Base-by-base conservation (phyloP, 2,113 vertebrate species). In the Rhombomys opimus region DNA sequence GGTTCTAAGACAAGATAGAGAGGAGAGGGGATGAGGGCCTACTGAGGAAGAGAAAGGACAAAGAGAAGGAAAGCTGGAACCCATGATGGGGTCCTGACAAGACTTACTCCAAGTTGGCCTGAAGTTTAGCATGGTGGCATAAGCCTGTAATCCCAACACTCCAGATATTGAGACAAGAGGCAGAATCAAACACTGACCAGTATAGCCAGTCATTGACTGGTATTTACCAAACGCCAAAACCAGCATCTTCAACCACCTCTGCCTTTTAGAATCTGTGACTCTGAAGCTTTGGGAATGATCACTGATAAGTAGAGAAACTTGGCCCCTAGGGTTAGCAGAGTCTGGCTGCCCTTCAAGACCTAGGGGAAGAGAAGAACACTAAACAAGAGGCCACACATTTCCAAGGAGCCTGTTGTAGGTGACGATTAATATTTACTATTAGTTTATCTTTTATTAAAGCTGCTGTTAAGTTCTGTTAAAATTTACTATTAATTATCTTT, bases 61-160 rank as follows among this genome's bases (percentile, higher is more conserved):
- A 63, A 52, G 17, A 38, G 91, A 22, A 52, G 38, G 5, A 35
- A 59, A 7, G 1, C 27, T 2, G 9, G 13, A 32, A 14, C 22
- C 68, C 54, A 4, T 14, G 67, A 9, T 7, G 15, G 7, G 14
- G 0, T 0, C 8, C 2, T 27, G 14, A 23, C 8, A 22, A 38
- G 38, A 38, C 27, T 25, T 38, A 50, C 9, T 41, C 13, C 23
- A 32, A 15, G 50, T n/a, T 57, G 17, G 11, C 32, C 32, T 54
- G 32, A 73, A 72, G 2, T 7, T 25, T 54, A 23, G n/a, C 22
- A 57, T 18, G 12, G 65, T 27, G 14, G 7, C 13, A 15, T 8
- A 57, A 23, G 32, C 67, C 65, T 87, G 18, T 14, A 54, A 27
- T n/a, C 50, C 32, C 67, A 57, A 20, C 6, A 57, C 32, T 38